These are phyloP conservation scores for Isichthys henryi DNA, from an alignment of 2,113 vertebrate species.

Conservation along the genomic window DNA sequence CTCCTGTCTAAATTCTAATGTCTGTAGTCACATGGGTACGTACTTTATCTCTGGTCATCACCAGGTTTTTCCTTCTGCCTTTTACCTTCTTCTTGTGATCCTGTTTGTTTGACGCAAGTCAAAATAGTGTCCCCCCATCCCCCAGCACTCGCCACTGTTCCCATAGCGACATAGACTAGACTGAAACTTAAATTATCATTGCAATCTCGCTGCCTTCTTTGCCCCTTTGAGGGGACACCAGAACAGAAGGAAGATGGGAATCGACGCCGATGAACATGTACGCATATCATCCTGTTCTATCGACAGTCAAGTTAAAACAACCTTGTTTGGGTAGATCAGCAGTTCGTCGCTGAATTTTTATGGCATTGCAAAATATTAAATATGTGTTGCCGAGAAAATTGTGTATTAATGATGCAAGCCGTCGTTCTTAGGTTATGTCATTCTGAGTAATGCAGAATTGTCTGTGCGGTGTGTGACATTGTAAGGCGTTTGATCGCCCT, in stretches of 20 bases:
- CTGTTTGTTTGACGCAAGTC: background rate
- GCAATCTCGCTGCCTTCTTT: background rate
- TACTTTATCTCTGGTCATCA: background rate
- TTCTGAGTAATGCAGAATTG: background rate
- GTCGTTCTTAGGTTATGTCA: background rate
- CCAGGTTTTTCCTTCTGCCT: background rate
- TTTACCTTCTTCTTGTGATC: too few species aligned
- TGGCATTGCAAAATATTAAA: background rate
- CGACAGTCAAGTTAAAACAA: background rate
- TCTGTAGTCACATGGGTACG: background rate
- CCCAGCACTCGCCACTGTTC: background rate
- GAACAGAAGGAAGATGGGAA: background rate
- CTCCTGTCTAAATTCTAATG: background rate
- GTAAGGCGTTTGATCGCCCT: background rate
- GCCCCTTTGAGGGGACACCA: background rate
- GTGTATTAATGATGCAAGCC: background rate
- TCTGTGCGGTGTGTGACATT: background rate
- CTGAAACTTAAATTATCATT: background rate
- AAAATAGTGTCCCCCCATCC: background rate
- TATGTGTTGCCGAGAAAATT: background rate
- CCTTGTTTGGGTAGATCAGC: background rate
- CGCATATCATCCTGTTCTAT: background rate
- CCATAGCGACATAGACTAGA: background rate
- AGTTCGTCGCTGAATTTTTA: background rate
- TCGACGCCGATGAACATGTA: background rate